A percentile compares a stretch with the other conserved stretches of the same genome.
Conservation (phyloP, 2,888 invertebrate species). For the Lamellibrachia satsuma region DNA sequence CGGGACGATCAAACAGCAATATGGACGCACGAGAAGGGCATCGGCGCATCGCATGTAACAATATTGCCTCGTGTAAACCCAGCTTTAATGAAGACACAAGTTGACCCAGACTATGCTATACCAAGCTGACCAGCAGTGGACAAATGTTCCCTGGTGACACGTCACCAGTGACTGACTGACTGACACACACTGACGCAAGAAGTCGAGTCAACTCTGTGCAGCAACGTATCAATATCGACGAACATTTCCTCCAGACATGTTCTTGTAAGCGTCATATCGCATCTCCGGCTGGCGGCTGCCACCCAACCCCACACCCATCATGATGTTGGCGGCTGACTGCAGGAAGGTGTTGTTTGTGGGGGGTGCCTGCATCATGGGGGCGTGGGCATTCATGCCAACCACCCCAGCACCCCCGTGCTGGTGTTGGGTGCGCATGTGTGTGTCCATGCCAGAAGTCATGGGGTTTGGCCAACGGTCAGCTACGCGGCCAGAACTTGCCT, state of each 20-base stretch:
- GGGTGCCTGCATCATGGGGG: constrained; percentile 17
- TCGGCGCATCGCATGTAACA: too few relatives aligned
- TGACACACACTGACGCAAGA: background rate
- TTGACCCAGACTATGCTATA: background rate
- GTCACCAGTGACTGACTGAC: background rate
- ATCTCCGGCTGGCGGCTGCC: constrained; percentile 34
- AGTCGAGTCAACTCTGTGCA: background rate
- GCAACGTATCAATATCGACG: constrained; percentile 27
- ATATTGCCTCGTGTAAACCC: too few relatives aligned
- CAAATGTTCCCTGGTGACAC: too few relatives aligned
- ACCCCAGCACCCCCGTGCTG: background rate
- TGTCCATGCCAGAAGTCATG: background rate
- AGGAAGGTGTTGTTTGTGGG: constrained; percentile 37
- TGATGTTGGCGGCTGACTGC: constrained; percentile 42
- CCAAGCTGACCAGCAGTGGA: background rate
- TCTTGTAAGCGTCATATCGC: constrained; percentile 45
- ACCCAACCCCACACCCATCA: constrained; percentile 43
- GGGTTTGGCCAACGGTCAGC: background rate
- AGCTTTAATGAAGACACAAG: background rate
- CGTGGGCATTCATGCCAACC: background rate
- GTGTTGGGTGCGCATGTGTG: background rate
- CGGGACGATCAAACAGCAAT: too few relatives aligned
- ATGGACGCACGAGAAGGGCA: too few relatives aligned
- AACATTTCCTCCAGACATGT: constrained; percentile 29
- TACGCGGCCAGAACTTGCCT: background rate